Evolutionary conservation across 2,888 invertebrate genomes (phyloP).

Genomic region (Agriotes lineatus): DNA sequence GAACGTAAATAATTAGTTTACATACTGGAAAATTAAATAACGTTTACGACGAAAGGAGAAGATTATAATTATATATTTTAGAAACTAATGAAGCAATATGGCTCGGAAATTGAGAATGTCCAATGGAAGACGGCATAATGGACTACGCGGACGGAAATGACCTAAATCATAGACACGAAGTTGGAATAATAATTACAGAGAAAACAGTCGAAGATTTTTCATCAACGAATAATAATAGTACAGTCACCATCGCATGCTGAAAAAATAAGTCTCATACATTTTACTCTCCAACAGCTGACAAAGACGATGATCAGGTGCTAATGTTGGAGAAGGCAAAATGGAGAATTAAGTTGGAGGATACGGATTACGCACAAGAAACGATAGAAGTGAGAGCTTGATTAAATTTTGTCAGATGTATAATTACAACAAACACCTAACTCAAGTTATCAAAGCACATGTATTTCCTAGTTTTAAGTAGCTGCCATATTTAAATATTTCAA

Average conservation of each 20-base stretch:
- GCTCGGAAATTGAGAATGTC: background rate
- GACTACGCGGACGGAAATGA: background rate
- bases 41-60: background rate
- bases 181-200: background rate
- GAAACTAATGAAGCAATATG: background rate
- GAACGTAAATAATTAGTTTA: background rate
- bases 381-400: background rate
- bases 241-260: no score
- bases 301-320: background rate
- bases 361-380: background rate
- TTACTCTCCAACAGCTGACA: background rate
- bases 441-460: background rate
- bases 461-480: background rate
- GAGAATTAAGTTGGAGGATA: background rate
- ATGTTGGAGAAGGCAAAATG: background rate
- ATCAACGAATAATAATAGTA: background rate
- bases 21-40: background rate
- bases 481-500: background rate
- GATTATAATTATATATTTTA: background rate
- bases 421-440: background rate
- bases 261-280: background rate
- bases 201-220: background rate
- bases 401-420: background rate
- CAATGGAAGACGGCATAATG: background rate
- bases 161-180: background rate